A percentile compares a stretch with the other conserved stretches of the same genome.
Conservation (phyloP, 92 coral and sea anemone species). For the Scolanthus callimorphus region DNA sequence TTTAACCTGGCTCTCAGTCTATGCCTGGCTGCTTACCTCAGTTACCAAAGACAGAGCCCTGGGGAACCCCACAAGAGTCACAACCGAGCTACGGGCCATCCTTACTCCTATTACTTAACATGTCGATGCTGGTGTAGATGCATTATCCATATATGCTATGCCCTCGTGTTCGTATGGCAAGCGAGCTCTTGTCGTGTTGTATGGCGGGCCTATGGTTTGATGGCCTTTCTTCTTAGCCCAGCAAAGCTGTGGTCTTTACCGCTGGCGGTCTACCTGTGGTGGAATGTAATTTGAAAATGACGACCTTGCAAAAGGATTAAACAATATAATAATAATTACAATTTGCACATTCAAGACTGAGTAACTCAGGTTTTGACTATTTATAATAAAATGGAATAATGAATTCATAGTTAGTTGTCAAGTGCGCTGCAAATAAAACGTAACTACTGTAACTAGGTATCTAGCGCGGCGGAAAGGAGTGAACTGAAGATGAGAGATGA, state of each 20-base stretch:
- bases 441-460: no score
- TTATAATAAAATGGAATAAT: no score
- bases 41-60: conserved; percentile 18
- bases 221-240: conserved; percentile 80
- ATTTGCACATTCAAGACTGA: no score
- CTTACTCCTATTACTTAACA: conserved; percentile 8
- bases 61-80: conserved; percentile 1
- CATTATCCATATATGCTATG: conserved; percentile 46
- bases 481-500: no score
- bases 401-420: no score
- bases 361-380: no score
- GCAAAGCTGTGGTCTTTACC: conserved; percentile 87
- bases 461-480: no score
- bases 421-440: no score
- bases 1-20: conserved; percentile 77
- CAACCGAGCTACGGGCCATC: conserved; percentile 10
- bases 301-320: no score
- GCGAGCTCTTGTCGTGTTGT: conserved; percentile 60
- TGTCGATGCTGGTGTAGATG: conserved; percentile 12
- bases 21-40: conserved; percentile 73
- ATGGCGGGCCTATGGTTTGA: conserved; percentile 67
- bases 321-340: no score
- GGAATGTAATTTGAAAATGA: conserved; percentile 13
- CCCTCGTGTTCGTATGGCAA: conserved; percentile 61
- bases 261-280: conserved; percentile 49